A percentile compares a stretch with the other conserved stretches of the same genome.
These are phyloP conservation scores for Carassius carassius DNA, from an alignment of 2,113 vertebrate species.

Conservation along the genomic window DNA sequence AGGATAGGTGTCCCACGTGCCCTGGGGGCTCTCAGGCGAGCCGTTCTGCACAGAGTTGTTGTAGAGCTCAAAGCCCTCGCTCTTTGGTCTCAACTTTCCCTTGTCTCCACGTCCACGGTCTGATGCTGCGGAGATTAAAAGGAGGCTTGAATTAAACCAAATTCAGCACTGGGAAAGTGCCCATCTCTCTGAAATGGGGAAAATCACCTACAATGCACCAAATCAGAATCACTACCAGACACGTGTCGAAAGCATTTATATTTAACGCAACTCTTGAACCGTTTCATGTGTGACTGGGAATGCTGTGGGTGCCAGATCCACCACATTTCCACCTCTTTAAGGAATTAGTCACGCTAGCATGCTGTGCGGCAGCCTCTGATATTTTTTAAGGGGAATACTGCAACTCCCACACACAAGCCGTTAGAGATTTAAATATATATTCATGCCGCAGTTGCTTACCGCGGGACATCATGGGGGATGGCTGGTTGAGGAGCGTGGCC, in stretches of 20 bases:
- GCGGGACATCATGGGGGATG: conserved; percentile 95
- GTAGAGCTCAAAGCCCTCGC: conserved; percentile 96
- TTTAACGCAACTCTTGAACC: not conserved
- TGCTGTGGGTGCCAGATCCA: not conserved
- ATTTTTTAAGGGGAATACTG: not conserved
- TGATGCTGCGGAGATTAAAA: conserved; percentile 71
- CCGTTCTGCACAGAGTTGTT: conserved; percentile 90
- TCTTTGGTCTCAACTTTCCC: conserved; percentile 95
- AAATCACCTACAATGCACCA: not conserved
- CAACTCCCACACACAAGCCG: not conserved
- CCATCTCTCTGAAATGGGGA: not conserved
- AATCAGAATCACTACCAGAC: conserved; percentile 10
- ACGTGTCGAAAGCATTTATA: not conserved
- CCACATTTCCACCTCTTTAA: conserved; percentile 17
- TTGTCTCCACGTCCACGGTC: conserved; percentile 87
- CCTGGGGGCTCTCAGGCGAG: conserved; percentile 91
- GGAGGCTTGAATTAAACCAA: not conserved
- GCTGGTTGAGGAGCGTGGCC: conserved; percentile 95
- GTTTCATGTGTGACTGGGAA: not conserved
- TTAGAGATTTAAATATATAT: not conserved
- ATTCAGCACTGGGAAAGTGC: not conserved
- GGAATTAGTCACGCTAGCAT: not conserved
- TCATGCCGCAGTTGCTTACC: conserved; percentile 71
- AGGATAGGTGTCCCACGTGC: conserved; percentile 88
- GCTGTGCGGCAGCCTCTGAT: not conserved